Conservation (phyloP, 2,888 invertebrate genomes). For the Trachelus iudaicus region DNA sequence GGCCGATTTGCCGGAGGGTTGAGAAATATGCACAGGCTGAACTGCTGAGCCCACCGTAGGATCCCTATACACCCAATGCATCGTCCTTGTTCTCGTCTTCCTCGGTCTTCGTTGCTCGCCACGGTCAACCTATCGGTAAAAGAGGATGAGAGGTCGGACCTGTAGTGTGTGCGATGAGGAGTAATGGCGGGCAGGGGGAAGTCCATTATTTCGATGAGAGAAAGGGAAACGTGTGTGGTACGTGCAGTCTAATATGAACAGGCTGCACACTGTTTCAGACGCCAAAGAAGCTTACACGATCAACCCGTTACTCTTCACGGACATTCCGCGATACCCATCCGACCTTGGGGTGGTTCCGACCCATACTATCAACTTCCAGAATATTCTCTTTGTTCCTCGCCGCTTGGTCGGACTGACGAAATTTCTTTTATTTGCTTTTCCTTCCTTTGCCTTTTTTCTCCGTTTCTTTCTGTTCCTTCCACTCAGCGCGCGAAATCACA, state of each 20-base stretch:
- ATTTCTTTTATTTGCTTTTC: neutral
- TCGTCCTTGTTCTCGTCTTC: neutral
- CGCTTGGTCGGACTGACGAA: neutral
- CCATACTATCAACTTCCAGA: conserved; percentile 14
- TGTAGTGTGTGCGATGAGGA: neutral
- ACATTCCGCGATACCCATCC: conserved; percentile 24
- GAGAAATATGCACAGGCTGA: conserved; percentile 1
- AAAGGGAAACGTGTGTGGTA: neutral
- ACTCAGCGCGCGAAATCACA: neutral
- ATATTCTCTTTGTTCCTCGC: neutral
- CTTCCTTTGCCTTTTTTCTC: neutral
- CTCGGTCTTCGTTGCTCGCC: neutral
- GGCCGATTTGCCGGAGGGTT: conserved; percentile 3
- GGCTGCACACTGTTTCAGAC: conserved; percentile 5
- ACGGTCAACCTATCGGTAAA: neutral
- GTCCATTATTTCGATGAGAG: conserved; percentile 6
- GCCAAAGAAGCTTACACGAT: conserved; percentile 17
- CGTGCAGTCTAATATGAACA: conserved; percentile 1
- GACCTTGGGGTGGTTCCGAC: conserved; percentile 27
- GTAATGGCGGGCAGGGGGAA: neutral
- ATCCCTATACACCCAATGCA: neutral
- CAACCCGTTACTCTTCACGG: conserved; percentile 19
- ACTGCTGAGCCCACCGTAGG: neutral
- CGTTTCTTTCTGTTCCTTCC: neutral
- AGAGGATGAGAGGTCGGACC: neutral